Percentiles rank a stretch among this genome's conserved stretches.
These are phyloP conservation scores for Platorchestia sp. DNA, from an alignment of 1,140 invertebrate species.

Conservation along the genomic window DNA sequence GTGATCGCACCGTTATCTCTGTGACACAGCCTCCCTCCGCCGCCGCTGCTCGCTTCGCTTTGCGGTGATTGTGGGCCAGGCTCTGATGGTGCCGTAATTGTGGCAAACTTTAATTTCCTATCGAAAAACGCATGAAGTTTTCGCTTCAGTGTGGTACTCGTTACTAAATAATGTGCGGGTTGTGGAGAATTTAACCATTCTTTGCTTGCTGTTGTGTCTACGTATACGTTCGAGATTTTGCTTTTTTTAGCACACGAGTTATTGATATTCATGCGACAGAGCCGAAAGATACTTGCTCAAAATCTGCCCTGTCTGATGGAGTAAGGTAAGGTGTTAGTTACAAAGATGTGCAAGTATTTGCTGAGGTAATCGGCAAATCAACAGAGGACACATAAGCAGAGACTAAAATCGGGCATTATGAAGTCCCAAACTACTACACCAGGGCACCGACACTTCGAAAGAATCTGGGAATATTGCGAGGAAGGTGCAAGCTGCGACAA, in stretches of 20 bases:
- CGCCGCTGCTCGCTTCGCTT: background rate
- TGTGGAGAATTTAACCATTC: background rate
- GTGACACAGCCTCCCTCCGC: constrained; percentile 24
- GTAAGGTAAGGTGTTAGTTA: too few relatives aligned
- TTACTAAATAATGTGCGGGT: background rate
- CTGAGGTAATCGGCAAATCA: background rate
- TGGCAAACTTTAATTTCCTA: background rate
- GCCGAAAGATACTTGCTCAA: background rate
- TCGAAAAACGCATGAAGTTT: background rate
- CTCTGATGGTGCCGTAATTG: background rate
- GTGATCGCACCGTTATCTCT: constrained; percentile 30
- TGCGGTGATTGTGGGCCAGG: background rate
- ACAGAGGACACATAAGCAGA: background rate
- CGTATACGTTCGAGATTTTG: background rate
- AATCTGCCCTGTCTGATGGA: background rate
- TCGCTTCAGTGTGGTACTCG: background rate
- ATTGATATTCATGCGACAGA: background rate
- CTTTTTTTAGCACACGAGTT: background rate
- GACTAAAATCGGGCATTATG: background rate
- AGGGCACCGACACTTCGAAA: background rate
- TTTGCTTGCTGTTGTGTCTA: background rate
- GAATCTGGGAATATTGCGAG: background rate
- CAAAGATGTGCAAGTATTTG: too few relatives aligned
- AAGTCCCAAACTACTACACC: background rate
- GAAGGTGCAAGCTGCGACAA: background rate